phyloP scores from a whole-genome alignment of 2,888 invertebrate species.

The Athalia circularis region DNA sequence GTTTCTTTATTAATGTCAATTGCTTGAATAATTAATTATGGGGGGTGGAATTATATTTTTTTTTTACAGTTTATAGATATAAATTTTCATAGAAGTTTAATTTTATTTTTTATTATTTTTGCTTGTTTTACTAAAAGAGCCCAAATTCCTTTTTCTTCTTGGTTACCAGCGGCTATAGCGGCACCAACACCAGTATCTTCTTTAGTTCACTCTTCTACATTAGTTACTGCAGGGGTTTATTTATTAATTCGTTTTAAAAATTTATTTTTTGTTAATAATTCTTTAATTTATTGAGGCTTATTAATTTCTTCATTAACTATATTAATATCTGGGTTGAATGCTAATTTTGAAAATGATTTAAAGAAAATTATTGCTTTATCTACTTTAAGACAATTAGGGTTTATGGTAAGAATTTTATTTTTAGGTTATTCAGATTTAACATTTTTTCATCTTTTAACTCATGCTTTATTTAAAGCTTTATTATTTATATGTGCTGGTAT shows the following conservation, averaged over 20 bases:
- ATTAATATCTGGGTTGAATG: conserved; percentile 78
- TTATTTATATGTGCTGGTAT: conserved; percentile 84
- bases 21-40: conserved; percentile 78
- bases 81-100: conserved; percentile 71
- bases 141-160: conserved; percentile 88
- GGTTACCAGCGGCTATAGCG: conserved; percentile 85
- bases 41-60: conserved; percentile 77
- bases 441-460: conserved; percentile 84
- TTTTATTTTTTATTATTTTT: conserved; percentile 66
- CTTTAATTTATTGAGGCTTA: conserved; percentile 73
- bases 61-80: conserved; percentile 76
- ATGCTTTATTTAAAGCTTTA: conserved; percentile 86
- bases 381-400: conserved; percentile 84
- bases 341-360: conserved; percentile 82
- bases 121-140: conserved; percentile 86
- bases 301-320: conserved; percentile 78
- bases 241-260: conserved; percentile 83
- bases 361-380: conserved; percentile 89
- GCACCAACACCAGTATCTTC: conserved; percentile 87
- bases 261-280: conserved; percentile 69
- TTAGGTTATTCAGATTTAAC: conserved; percentile 77
- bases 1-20: conserved; percentile 80
- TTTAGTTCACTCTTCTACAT: conserved; percentile 86
- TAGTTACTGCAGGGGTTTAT: conserved; percentile 86
- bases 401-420: conserved; percentile 82